phyloP scores from a whole-genome alignment of 1,140 invertebrate species.

The Ctenoplectra terminalis region DNA sequence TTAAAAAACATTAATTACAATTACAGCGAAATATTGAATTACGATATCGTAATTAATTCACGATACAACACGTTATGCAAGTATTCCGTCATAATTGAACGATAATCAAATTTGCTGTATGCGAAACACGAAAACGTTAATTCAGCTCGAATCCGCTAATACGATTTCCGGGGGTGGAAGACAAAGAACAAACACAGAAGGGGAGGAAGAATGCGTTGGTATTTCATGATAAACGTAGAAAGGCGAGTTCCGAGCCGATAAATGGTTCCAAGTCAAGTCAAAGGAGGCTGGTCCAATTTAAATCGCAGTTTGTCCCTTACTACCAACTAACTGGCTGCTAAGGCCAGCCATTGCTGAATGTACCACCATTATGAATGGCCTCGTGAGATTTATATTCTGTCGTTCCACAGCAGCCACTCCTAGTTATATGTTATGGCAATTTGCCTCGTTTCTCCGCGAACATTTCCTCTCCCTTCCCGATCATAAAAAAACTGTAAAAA shows the following conservation, averaged over 20 bases:
- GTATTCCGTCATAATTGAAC: not conserved
- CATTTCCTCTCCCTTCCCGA: not conserved
- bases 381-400: slow-evolving; percentile 60
- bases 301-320: slow-evolving; percentile 54
- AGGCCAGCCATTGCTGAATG: slow-evolving; percentile 36
- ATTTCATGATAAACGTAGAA: slow-evolving; percentile 23
- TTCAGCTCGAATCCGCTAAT: slow-evolving; percentile 2
- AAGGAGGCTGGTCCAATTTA: slow-evolving; percentile 60
- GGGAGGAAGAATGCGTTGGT: slow-evolving; percentile 32
- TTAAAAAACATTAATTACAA: too few relatives aligned
- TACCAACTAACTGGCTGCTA: slow-evolving; percentile 15
- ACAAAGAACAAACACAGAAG: slow-evolving; percentile 50
- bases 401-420: slow-evolving; percentile 29
- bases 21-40: too few relatives aligned
- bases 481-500: not conserved
- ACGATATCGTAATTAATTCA: too few relatives aligned
- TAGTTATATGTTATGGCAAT: slow-evolving; percentile 56
- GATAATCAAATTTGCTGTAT: not conserved
- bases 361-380: slow-evolving; percentile 60
- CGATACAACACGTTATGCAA: too few relatives aligned
- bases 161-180: slow-evolving; percentile 6
- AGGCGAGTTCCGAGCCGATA: slow-evolving; percentile 40
- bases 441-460: slow-evolving; percentile 20
- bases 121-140: not conserved
- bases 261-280: slow-evolving; percentile 53